Evolutionary conservation across 2,797 vertebrate species (phyloP).

Genomic region (Lepus townsendii): DNA sequence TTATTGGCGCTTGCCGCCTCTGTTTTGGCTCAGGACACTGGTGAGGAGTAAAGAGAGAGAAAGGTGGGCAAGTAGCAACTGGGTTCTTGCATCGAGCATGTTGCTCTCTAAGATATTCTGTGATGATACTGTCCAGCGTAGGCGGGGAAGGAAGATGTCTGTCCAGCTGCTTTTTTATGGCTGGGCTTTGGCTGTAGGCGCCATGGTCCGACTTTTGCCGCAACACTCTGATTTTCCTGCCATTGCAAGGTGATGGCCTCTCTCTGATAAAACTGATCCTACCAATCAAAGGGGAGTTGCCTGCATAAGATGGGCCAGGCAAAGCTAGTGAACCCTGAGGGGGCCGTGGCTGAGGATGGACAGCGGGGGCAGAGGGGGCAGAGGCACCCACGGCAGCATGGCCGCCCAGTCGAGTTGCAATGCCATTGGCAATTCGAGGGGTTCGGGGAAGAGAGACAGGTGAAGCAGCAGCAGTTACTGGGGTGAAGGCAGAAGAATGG

Average conservation of each 20-base stretch:
- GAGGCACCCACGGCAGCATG: conserved; percentile 90
- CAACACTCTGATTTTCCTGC: conserved; percentile 95
- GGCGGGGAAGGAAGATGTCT: conserved; percentile 98
- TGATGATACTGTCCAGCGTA: conserved; percentile 98
- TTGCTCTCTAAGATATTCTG: conserved; percentile 98
- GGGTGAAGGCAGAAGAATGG: conserved; percentile 92
- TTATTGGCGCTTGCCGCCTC: conserved; percentile 97
- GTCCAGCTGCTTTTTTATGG: conserved; percentile 99
- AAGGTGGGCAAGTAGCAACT: conserved; percentile 98
- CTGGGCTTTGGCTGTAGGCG: conserved; percentile 98
- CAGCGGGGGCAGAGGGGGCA: conserved; percentile 87
- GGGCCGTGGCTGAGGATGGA: conserved; percentile 92
- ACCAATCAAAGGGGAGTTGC: conserved; percentile 94
- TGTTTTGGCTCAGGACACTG: conserved; percentile 99
- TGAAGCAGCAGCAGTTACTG: conserved; percentile 91
- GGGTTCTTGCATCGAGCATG: conserved; percentile 99
- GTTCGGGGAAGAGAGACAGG: conserved; percentile 94
- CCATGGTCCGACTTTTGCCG: conserved; percentile 99
- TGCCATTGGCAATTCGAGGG: conserved; percentile 96
- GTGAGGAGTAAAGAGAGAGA: conserved; percentile 99
- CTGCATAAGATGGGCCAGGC: conserved; percentile 86
- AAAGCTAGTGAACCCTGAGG: conserved; percentile 90
- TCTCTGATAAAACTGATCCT: conserved; percentile 98
- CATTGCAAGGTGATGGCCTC: conserved; percentile 92
- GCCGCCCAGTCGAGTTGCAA: conserved; percentile 91